Base-by-base conservation (phyloP, 1,140 invertebrate genomes). In the Acromyrmex heyeri region DNA sequence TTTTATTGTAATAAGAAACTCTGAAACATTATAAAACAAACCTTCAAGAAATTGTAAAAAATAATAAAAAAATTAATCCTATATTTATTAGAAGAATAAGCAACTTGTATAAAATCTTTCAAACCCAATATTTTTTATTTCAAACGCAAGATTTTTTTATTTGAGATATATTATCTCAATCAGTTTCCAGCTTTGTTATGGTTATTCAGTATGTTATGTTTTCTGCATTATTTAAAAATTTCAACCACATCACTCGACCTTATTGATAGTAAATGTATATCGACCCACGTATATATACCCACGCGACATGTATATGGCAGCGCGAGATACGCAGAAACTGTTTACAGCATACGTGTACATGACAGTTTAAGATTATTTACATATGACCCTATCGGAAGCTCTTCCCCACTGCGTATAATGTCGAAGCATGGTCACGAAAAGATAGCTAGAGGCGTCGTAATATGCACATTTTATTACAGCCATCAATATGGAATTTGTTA, bases 281-380 rank as follows among this genome's bases (percentile, higher is more conserved):
- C 48, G 48, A 27, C n/a, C n/a, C n/a, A n/a, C 70, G 10, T 44
- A 34, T 34, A 34, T 34, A 34, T 7, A 44, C 8, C 2, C 8
- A 44, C 1, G 10, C 8, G n/a, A 69, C 21, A 12, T 75, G 30
- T 75, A 75, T 21, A 57, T 57, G 53, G 72, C 48, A 24, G 48
- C 24, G 48, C 70, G 53, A 55, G 70, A 73, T 73, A 34, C 30
- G 21, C 50, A n/a, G 18, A 18, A 3, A 55, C 18, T 57, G 72
- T 18, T 57, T 18, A 38, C 8, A 38, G 59, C 38, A 44, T 8
- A 64, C 4, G 21, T 77, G 75, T 57, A 18, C 44, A 14, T 78
- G 75, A 78, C 75, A 64, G 75, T 78, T 64, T 64, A 78, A 78
- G 57, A 64, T 78, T 78, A 78, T 78, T 78, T 78, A 62, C 75